A percentile compares a stretch with the other conserved stretches of the same genome.
Evolutionary conservation across 2,113 vertebrate species (phyloP).

Genomic region (Hemiscyllium ocellatum): DNA sequence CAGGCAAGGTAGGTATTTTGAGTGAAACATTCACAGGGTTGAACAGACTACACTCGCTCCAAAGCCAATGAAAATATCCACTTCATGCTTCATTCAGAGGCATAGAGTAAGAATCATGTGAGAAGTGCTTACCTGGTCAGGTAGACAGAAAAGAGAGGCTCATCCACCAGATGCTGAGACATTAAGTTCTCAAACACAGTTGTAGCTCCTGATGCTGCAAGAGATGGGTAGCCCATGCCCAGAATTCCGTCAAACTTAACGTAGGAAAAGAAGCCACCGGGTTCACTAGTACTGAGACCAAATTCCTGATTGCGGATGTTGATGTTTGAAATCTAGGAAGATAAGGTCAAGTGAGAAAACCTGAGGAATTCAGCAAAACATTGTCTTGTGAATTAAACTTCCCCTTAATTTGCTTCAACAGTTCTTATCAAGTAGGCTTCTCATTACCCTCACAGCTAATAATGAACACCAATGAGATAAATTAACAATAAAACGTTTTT

Average conservation of each 20-base stretch:
- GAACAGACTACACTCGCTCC: too few relatives aligned
- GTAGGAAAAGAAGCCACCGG: too few relatives aligned
- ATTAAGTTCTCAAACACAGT: slow-evolving; percentile 40
- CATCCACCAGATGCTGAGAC: slow-evolving; percentile 44
- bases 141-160: slow-evolving; percentile 53
- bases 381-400: not conserved
- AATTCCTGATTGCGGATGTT: slow-evolving; percentile 46
- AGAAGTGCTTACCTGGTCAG: too few relatives aligned
- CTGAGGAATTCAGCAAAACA: not conserved
- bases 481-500: too few relatives aligned
- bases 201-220: slow-evolving; percentile 36
- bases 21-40: too few relatives aligned
- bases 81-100: not conserved
- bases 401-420: too few relatives aligned
- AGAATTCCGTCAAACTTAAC: too few relatives aligned
- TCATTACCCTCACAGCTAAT: too few relatives aligned
- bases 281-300: slow-evolving; percentile 49
- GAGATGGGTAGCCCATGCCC: too few relatives aligned
- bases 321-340: slow-evolving; percentile 42
- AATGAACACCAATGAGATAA: too few relatives aligned
- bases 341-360: not conserved
- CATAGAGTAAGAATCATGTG: rapidly evolving
- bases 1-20: too few relatives aligned
- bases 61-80: not conserved
- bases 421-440: too few relatives aligned